Evolutionary conservation across 2,888 invertebrate species (phyloP).

Genomic region (Empis stercorea): DNA sequence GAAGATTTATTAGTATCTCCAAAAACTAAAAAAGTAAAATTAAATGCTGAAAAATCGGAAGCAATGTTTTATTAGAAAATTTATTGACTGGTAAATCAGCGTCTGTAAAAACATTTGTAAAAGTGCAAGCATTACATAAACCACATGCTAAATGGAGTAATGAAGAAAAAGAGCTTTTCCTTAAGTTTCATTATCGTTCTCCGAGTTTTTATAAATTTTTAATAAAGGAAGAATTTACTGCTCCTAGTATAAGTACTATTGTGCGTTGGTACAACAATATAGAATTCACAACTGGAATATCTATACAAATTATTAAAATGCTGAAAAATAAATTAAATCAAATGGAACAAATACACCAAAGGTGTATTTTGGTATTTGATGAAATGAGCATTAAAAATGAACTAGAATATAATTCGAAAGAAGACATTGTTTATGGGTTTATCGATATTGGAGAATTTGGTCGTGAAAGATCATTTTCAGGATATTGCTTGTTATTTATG

Average conservation of each 20-base stretch:
- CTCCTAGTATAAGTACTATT: not conserved
- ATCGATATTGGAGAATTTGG: not conserved
- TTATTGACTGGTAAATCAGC: too few relatives aligned
- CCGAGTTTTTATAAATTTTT: slow-evolving; percentile 2
- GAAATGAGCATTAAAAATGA: slow-evolving; percentile 3
- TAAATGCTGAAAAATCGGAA: too few relatives aligned
- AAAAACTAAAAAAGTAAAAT: too few relatives aligned
- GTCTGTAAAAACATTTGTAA: too few relatives aligned
- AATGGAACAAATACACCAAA: too few relatives aligned
- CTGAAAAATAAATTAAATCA: slow-evolving; percentile 1
- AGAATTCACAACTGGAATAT: not conserved
- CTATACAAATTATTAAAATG: slow-evolving; percentile 1
- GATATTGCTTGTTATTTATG: not conserved
- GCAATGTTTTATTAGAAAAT: too few relatives aligned
- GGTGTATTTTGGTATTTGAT: not conserved
- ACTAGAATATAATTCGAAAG: slow-evolving; percentile 1
- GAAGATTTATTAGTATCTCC: too few relatives aligned
- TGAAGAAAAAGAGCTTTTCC: too few relatives aligned
- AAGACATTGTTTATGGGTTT: slow-evolving; percentile 2
- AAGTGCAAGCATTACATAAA: too few relatives aligned
- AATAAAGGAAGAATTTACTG: not conserved
- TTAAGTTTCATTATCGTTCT: too few relatives aligned
- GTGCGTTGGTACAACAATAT: too few relatives aligned
- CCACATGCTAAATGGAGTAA: too few relatives aligned
- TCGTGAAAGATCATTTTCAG: not conserved